phyloP scores from a whole-genome alignment of 2,113 vertebrate genomes.

The Hiodon alosoides region DNA sequence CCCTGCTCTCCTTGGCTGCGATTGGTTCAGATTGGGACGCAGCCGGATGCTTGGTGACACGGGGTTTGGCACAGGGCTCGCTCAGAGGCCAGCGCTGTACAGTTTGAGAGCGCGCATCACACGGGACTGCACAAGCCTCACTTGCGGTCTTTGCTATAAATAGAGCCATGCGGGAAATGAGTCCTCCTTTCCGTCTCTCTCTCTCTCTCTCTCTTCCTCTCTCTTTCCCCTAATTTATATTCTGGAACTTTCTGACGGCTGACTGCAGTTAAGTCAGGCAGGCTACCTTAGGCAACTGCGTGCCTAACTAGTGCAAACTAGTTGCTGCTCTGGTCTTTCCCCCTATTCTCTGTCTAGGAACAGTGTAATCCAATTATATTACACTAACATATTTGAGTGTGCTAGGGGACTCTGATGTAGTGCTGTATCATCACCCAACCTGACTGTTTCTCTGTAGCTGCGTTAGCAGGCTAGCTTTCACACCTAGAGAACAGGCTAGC shows the following conservation, averaged over 20 bases:
- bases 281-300: neutral
- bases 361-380: conserved; percentile 53
- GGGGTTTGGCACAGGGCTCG: neutral
- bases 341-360: conserved; percentile 30
- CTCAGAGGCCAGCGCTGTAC: neutral
- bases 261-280: neutral
- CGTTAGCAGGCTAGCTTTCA: conserved; percentile 58
- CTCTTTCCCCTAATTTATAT: neutral
- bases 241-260: neutral
- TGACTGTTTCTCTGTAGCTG: conserved; percentile 57
- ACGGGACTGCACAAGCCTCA: neutral
- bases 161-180: conserved; percentile 23
- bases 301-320: neutral
- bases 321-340: neutral
- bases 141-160: conserved; percentile 41
- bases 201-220: neutral
- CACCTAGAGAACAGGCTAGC: too few relatives aligned
- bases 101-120: neutral
- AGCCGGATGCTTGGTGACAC: neutral
- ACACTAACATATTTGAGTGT: conserved; percentile 45
- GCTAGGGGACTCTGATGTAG: conserved; percentile 49
- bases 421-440: conserved; percentile 73
- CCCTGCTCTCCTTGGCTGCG: neutral
- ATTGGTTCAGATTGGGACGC: conserved; percentile 3
- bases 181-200: conserved; percentile 9